phyloP scores from a whole-genome alignment of 1,140 invertebrate species.

The Neodiprion fabricii region DNA sequence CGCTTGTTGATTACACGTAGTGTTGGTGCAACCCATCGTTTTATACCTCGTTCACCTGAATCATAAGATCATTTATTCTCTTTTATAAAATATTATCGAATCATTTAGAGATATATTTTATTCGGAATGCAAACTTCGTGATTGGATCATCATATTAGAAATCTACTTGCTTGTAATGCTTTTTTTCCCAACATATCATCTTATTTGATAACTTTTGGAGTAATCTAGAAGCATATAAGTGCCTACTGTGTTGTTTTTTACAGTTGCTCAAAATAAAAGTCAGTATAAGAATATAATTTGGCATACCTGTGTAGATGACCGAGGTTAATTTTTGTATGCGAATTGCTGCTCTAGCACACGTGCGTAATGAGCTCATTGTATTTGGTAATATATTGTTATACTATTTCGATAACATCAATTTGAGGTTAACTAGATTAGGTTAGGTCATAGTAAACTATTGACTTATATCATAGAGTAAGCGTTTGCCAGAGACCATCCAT shows the following conservation, averaged over 20 bases:
- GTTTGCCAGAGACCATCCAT: no score
- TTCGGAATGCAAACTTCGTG: no score
- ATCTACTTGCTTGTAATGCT: neutral
- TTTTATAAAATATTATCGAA: neutral
- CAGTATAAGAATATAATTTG: neutral
- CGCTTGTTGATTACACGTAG: slow-evolving; percentile 55
- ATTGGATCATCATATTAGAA: neutral
- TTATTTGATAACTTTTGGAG: neutral
- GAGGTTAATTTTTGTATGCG: slow-evolving; percentile 14
- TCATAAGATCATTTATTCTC: neutral
- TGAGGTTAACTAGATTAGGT: no score
- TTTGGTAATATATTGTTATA: neutral
- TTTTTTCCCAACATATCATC: neutral
- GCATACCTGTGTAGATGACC: slow-evolving; percentile 24
- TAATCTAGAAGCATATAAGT: neutral
- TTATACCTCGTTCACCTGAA: slow-evolving; percentile 48
- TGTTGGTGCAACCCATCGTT: slow-evolving; percentile 66
- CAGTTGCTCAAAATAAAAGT: slow-evolving; percentile 8
- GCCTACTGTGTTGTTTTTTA: neutral
- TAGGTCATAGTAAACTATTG: no score
- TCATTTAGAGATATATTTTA: neutral
- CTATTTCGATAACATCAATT: no score
- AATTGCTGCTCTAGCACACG: slow-evolving; percentile 13
- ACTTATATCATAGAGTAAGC: no score
- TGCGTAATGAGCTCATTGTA: slow-evolving; percentile 27